Percentiles rank a stretch among this genome's conserved stretches.
Evolutionary conservation across 2,113 vertebrate genomes (phyloP).

Genomic region (Apteryx mantelli): DNA sequence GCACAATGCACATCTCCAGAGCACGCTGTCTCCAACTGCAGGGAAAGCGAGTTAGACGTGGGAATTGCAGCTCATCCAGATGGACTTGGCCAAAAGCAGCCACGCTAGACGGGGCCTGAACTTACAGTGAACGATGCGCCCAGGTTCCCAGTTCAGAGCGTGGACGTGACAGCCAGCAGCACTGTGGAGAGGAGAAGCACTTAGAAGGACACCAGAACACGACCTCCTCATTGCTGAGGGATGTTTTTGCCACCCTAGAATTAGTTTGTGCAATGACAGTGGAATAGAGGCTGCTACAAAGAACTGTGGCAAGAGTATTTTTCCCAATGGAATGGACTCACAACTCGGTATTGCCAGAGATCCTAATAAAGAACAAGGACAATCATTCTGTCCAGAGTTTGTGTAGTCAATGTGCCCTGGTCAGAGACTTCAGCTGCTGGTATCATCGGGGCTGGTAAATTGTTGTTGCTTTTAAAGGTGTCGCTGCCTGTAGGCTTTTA

Average conservation of each 20-base stretch:
- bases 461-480: too few species aligned
- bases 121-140: neutral
- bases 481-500: too few species aligned
- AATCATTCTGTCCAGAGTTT: neutral
- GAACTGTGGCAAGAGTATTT: neutral
- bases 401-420: neutral
- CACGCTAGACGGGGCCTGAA: neutral
- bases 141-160: rapidly evolving
- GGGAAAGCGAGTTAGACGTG: too few species aligned
- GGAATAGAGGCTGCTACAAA: neutral
- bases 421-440: neutral
- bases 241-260: too few species aligned
- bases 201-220: neutral
- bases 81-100: too few species aligned
- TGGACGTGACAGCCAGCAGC: rapidly evolving
- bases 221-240: neutral
- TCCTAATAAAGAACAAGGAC: neutral
- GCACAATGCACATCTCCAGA: too few species aligned
- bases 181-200: neutral
- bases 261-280: neutral
- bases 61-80: too few species aligned
- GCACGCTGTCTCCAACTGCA: too few species aligned
- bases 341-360: neutral
- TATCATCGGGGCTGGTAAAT: too few species aligned
- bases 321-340: neutral